Evolutionary conservation across 1,140 invertebrate genomes (phyloP), one percentile per base, ranked within the genome.

Genomic region (Eurosta solidaginis): DNA sequence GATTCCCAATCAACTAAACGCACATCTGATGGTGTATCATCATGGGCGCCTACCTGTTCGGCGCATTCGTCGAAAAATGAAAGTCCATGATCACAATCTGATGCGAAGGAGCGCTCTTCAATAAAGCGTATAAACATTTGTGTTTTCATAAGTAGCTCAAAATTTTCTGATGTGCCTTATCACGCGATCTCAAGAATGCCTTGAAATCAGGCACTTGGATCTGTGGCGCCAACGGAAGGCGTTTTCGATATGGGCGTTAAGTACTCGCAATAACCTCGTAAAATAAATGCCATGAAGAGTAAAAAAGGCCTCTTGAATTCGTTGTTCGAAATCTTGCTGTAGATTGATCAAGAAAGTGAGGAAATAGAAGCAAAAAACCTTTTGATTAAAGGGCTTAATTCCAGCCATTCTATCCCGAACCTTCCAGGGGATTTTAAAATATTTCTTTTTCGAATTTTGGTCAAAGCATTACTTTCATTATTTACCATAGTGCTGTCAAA

Each of bases 51-150:
- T 20, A 94, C 90, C 79, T 92, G 90, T 88, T 98, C 97, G 1
- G 95, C 82, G 73, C 97, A 99, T 87, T 99, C 97, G 88, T 99
- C 98, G 87, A 99, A 99, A 89, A 99, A 99, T 12, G 97, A 96
- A 76, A 99, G 89, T 1, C 93, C 93, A 88, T 92, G 92, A 90
- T 99, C 97, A 87, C 96, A 96, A 83, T 99, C 97, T 14, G 97
- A 98, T 0, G 99, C 96, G 90, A 99, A 99, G 82, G 97, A 98
- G 45, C 98, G 91, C 89, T 99, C 98, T 89, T 99, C 98, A 81
- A 99, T 99, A 88, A 99, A 99, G 50, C 97, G 93, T 78, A 96
- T 98, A 88, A 99, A 99, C 94, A 98, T 97, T 89, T 99, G 98
- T 1, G 98, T 99, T 84, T 93, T 94, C 89, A 97, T 94, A 82